Conservation (phyloP, 2,888 invertebrate species). For the Acrobasis consociella region DNA sequence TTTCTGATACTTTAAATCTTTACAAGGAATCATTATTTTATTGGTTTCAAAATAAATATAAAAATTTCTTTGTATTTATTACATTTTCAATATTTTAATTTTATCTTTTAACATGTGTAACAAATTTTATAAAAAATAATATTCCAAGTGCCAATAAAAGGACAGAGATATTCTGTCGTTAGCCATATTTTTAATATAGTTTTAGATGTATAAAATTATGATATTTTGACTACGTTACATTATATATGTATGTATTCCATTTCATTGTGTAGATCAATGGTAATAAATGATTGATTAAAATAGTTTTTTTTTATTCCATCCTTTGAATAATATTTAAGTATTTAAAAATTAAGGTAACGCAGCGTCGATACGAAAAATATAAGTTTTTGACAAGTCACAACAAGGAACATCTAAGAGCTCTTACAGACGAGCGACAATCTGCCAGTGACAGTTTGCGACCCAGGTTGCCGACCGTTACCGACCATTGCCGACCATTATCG, state of each 20-base stretch:
- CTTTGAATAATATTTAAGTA: neutral
- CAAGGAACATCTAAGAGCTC: too few relatives aligned
- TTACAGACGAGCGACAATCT: too few relatives aligned
- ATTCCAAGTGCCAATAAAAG: constrained; percentile 77
- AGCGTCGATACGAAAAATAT: too few relatives aligned
- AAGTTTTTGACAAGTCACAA: too few relatives aligned
- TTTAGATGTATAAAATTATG: constrained; percentile 69
- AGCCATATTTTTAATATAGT: constrained; percentile 78
- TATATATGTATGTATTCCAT: constrained; percentile 71
- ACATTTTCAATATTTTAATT: too few relatives aligned
- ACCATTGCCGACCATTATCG: too few relatives aligned
- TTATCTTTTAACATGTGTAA: neutral
- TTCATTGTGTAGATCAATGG: constrained; percentile 69
- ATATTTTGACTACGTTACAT: constrained; percentile 50
- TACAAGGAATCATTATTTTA: too few relatives aligned
- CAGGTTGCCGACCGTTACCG: too few relatives aligned
- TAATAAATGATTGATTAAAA: constrained; percentile 75
- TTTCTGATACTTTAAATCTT: too few relatives aligned
- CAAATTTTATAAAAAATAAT: constrained; percentile 44
- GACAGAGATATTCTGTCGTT: constrained; percentile 60
- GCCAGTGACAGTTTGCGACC: too few relatives aligned
- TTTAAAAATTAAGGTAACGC: neutral
- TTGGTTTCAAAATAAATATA: too few relatives aligned
- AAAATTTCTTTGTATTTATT: too few relatives aligned
- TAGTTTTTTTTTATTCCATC: constrained; percentile 36